Percentiles rank a stretch among this genome's conserved stretches.
Conservation (phyloP, 2,888 invertebrate genomes). For the Lingula anatina region DNA sequence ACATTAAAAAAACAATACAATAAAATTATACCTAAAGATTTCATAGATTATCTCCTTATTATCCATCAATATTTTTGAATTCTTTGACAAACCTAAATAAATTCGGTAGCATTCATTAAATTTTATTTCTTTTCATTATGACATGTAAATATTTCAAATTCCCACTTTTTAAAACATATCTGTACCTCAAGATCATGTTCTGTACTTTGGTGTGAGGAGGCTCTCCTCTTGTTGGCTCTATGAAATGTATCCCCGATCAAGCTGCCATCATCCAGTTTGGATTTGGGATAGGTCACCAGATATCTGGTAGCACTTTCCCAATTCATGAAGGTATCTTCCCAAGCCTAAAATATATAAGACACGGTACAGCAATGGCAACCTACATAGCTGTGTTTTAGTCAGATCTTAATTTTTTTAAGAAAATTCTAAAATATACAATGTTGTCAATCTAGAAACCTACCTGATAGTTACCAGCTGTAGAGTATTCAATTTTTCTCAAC, state of each 20-base stretch:
- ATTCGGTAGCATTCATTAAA: no score
- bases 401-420: no score
- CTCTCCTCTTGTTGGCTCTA: constrained; percentile 76
- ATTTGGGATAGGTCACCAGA: constrained; percentile 82
- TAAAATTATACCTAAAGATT: no score
- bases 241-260: constrained; percentile 53
- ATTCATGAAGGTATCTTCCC: constrained; percentile 91
- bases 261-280: constrained; percentile 74
- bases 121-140: no score
- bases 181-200: constrained; percentile 84
- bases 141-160: no score
- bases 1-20: no score
- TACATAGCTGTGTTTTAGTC: no score
- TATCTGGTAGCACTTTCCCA: constrained; percentile 87
- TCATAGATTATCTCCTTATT: no score
- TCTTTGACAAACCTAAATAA: no score
- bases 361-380: no score
- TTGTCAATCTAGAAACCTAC: constrained; percentile 15
- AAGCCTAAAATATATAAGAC: constrained; percentile 63
- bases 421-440: background rate
- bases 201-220: constrained; percentile 84
- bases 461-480: constrained; percentile 70
- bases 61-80: no score
- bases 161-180: background rate
- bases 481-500: constrained; percentile 87